Conservation (phyloP, 2,113 vertebrate genomes). For the Holacanthus passer region DNA sequence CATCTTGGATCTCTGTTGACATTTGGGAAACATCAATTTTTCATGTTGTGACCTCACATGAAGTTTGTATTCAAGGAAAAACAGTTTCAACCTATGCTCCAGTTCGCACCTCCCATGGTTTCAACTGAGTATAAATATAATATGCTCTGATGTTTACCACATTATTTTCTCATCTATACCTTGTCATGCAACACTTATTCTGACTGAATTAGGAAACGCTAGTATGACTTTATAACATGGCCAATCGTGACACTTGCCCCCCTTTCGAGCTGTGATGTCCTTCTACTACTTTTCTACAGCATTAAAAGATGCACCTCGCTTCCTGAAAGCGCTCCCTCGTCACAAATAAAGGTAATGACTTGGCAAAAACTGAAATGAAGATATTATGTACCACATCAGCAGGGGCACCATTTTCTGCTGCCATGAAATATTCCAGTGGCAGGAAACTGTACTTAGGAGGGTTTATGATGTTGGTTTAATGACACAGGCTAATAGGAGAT, state of each 20-base stretch:
- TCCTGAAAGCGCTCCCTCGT: slow-evolving; percentile 27
- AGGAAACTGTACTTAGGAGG: slow-evolving; percentile 46
- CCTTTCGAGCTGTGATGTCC: neutral
- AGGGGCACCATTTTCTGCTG: slow-evolving; percentile 41
- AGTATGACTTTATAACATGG: neutral
- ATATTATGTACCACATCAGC: slow-evolving; percentile 32
- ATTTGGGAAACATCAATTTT: too few relatives aligned
- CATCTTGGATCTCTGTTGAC: neutral
- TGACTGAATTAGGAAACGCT: neutral
- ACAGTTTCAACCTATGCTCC: too few relatives aligned
- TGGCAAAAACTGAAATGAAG: slow-evolving; percentile 49
- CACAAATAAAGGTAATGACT: slow-evolving; percentile 53
- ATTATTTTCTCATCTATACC: neutral
- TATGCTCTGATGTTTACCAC: neutral
- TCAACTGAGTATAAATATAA: too few relatives aligned
- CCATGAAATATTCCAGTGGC: slow-evolving; percentile 25
- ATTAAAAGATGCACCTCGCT: slow-evolving; percentile 3
- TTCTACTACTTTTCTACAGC: neutral
- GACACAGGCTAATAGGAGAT: slow-evolving; percentile 29
- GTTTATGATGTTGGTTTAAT: slow-evolving; percentile 61
- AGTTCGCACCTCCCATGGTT: too few relatives aligned
- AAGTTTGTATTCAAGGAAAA: too few relatives aligned
- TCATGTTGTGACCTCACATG: neutral
- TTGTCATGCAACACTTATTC: neutral
- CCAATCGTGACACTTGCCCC: neutral